These are phyloP conservation scores for Drosophila ironensis DNA, from an alignment of 1,140 invertebrate genomes.

Conservation along the genomic window DNA sequence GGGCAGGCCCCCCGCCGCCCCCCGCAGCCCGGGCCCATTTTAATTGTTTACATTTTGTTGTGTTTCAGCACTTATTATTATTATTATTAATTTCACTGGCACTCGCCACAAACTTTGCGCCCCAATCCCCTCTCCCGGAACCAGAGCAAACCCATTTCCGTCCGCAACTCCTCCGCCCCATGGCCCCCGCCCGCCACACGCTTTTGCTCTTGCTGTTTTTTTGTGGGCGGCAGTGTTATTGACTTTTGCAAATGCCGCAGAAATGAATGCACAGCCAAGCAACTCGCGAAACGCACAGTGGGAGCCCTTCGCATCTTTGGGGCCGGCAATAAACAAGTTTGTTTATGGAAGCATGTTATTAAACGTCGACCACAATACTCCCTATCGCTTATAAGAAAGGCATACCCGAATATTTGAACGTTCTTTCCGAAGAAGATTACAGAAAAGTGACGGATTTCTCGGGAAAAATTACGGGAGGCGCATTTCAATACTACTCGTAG, in stretches of 20 bases:
- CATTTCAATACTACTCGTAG: no score
- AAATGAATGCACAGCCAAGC: conserved; percentile 63
- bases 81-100: conserved; percentile 74
- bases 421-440: no score
- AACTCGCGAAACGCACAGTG: conserved; percentile 46
- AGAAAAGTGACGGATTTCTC: no score
- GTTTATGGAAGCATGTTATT: conserved; percentile 51
- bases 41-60: conserved; percentile 80
- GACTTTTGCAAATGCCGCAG: conserved; percentile 73
- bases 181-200: neutral
- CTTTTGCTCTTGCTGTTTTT: conserved; percentile 1
- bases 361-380: conserved; percentile 31
- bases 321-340: conserved; percentile 54
- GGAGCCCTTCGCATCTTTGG: conserved; percentile 48
- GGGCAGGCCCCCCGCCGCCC: conserved; percentile 44
- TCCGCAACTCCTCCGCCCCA: neutral
- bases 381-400: no score
- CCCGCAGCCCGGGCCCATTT: conserved; percentile 64
- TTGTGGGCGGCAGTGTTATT: conserved; percentile 74
- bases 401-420: no score
- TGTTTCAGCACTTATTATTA: conserved; percentile 79
- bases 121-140: neutral
- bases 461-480: no score
- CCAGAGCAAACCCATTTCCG: neutral
- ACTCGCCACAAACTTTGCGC: conserved; percentile 31